Evolutionary conservation across 2,888 invertebrate species (phyloP).

Genomic region (Drosophila mercatorum): DNA sequence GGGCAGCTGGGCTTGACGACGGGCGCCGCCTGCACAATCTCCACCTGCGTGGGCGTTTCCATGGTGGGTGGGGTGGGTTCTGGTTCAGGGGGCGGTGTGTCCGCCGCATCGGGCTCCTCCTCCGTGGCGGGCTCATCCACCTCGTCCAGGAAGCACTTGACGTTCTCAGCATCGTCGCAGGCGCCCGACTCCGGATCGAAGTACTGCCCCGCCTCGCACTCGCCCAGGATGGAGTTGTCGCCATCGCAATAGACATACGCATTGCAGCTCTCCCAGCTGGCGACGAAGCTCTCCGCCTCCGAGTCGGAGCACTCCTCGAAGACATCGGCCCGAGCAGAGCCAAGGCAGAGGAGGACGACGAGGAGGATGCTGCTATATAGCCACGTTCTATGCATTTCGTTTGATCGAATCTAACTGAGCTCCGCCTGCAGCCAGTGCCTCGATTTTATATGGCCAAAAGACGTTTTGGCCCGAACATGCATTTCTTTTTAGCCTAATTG

Average conservation of each 20-base stretch:
- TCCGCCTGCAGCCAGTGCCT: slow-evolving; percentile 8
- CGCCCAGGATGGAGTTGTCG: slow-evolving; percentile 71
- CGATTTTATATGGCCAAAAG: slow-evolving; percentile 58
- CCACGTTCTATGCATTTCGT: slow-evolving; percentile 50
- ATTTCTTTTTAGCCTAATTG: slow-evolving; percentile 72
- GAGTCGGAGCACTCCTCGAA: slow-evolving; percentile 74
- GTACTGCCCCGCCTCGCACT: slow-evolving; percentile 75
- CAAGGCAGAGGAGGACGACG: slow-evolving; percentile 2
- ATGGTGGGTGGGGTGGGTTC: slow-evolving; percentile 49
- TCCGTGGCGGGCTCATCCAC: slow-evolving; percentile 45
- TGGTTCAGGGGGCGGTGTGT: slow-evolving; percentile 17
- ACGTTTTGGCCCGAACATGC: slow-evolving; percentile 43
- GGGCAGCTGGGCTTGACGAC: slow-evolving; percentile 73
- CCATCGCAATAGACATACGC: slow-evolving; percentile 81
- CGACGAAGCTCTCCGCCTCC: slow-evolving; percentile 63
- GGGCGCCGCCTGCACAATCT: slow-evolving; percentile 58
- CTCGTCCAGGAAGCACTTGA: slow-evolving; percentile 72
- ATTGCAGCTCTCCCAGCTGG: slow-evolving; percentile 72
- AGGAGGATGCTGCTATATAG: slow-evolving; percentile 15
- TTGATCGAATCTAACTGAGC: slow-evolving; percentile 50
- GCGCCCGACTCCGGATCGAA: slow-evolving; percentile 69
- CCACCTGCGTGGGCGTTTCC: slow-evolving; percentile 48
- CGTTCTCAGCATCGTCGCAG: slow-evolving; percentile 74
- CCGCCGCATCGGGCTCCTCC: slow-evolving; percentile 29
- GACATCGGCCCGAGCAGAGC: slow-evolving; percentile 15